Evolutionary conservation across 2,888 invertebrate species (phyloP).

Genomic region (Pachymerium ferrugineum): DNA sequence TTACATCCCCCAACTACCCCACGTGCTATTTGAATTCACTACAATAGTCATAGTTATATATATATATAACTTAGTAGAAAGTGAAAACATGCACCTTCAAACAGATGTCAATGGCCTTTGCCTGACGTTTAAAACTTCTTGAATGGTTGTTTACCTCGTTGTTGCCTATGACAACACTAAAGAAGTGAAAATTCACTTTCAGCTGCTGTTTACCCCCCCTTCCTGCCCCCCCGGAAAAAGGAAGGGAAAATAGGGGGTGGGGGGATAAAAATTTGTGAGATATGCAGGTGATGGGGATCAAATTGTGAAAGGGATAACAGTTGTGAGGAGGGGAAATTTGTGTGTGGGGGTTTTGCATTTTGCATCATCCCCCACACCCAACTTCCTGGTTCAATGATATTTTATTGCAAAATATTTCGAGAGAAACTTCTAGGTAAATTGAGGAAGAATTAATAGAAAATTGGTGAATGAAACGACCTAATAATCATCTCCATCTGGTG

Average conservation of each 20-base stretch:
- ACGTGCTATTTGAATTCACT: too few species aligned
- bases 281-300: slow-evolving; percentile 9
- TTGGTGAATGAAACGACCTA: background rate
- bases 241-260: background rate
- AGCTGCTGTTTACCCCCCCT: too few species aligned
- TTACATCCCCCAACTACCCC: too few species aligned
- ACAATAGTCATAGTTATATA: too few species aligned
- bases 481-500: background rate
- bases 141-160: background rate
- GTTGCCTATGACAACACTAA: background rate
- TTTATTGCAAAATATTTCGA: background rate
- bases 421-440: background rate
- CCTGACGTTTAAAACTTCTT: too few species aligned
- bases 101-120: slow-evolving; percentile 1
- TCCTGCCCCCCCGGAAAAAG: slow-evolving; percentile 13
- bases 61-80: too few species aligned
- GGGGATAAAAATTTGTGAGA: background rate
- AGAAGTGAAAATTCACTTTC: slow-evolving; percentile 13
- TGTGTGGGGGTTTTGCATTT: background rate
- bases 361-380: background rate
- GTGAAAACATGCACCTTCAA: background rate
- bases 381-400: slow-evolving; percentile 4
- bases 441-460: background rate
- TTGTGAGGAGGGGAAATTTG: background rate
- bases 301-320: slow-evolving; percentile 7